Evolutionary conservation across 2,888 invertebrate species (phyloP), one percentile per base, ranked within the genome.

Genomic region (Dusona sp.): DNA sequence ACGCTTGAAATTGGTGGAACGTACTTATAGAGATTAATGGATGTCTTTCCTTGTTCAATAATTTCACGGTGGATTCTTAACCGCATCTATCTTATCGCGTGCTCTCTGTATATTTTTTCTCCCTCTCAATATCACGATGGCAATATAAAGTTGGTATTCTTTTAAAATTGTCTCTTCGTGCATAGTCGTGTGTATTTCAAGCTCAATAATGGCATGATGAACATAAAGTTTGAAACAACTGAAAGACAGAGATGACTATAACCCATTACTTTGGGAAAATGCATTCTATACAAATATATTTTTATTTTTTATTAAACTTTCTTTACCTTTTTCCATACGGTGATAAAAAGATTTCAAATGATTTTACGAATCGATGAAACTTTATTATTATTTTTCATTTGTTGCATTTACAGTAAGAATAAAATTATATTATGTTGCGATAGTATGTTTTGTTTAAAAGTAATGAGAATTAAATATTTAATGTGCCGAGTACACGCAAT

Each of bases 71-170:
- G 19, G 9, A 70, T 48, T 48, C 13, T 70, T 70, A 48, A 29
- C 29, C 70, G 48, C 45, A 70, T 48, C 29, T 29, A 48, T 70
- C n/a, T 70, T 2, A 70, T 70, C 48, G 48, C 29, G 70, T 70
- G 48, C 29, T 48, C 9, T 42, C 16, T 70, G 38, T 9, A 8
- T 38, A 11, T 38, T n/a, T 16, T 61, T 29, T 13, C 16, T 7
- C 1, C 29, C 29, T 29, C 61, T 16, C 29, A 16, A 61, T 29
- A 29, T 61, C 29, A 61, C 61, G 29, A 48, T 48, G 25, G 2
- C 48, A 70, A 68, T 68, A 42, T 42, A 36, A 68, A 42, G 22
- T 68, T 29, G 16, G 16, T 68, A 0, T 68, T 25, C 22, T 42
- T 42, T 68, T 13, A 61, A 61, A 25, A 57, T 57, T 4, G n/a